Base-by-base conservation (phyloP, 2,113 vertebrate genomes). In the Macrotis lagotis region DNA sequence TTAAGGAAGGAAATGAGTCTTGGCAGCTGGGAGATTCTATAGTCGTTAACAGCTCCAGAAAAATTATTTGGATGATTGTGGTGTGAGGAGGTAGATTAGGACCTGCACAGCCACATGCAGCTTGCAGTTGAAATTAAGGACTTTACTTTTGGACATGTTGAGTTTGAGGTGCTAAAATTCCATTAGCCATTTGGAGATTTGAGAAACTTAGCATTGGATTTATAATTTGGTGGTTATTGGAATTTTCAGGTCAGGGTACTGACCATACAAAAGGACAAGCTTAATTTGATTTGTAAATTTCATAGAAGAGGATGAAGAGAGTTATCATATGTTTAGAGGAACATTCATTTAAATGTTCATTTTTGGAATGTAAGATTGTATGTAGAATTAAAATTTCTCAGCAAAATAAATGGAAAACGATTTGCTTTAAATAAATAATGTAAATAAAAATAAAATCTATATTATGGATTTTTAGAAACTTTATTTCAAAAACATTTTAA, bases 381-480 rank as follows among this genome's bases (percentile, higher is more conserved):
- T 95, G 91, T 83, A 91, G 93, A 95, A 94, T 97, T 97, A 97
- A 92, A 97, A 95, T 98, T 92, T 90, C 93, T 94, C 88, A 91
- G 1, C 97, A 97, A 98, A 97, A 74, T 96, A 97, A 97, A 94
- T 97, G 95, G 97, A 97, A 98, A 98, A 97, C 97, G 91, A 97
- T 98, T 94, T 97, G 95, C 97, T 96, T 98, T 96, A 98, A 97
- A 98, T 97, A 96, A 95, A 88, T 92, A 92, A 88, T 22, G 91
- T 92, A 92, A 95, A 95, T 52, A 97, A 95, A 96, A 97, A 94
- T 91, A 91, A 93, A 97, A 92, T 96, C 96, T 93, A n/a, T 96
- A 49, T 91, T 95, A 97, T 74, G 95, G 94, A 95, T 96, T 96
- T 96, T 96, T 24, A 83, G 96, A 96, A 92, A 14, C 94, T 94